Conservation (phyloP, 1,140 invertebrate genomes). For the Zaprionus tsacasi region DNA sequence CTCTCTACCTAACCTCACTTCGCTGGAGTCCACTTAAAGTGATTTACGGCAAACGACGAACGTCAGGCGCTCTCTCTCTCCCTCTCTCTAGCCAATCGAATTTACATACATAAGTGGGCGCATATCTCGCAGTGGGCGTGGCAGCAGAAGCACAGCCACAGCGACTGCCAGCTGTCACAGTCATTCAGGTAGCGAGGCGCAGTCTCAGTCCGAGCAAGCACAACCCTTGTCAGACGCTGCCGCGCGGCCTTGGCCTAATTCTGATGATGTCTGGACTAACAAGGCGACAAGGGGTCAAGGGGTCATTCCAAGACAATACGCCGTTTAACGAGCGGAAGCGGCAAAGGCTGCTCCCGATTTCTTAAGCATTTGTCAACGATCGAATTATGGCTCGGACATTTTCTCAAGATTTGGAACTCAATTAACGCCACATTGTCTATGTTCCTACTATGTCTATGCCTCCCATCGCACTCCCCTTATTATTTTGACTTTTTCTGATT, state of each 20-base stretch:
- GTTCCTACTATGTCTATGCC: not conserved
- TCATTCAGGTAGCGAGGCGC: constrained; percentile 37
- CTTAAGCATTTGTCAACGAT: constrained; percentile 63
- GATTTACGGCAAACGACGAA: constrained; percentile 69
- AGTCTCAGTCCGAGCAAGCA: not conserved
- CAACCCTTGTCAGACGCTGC: constrained; percentile 50
- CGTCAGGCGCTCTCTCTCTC: constrained; percentile 67
- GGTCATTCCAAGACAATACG: constrained; percentile 67
- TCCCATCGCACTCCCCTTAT: constrained; percentile 4
- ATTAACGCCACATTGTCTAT: constrained; percentile 63
- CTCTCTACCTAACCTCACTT: not conserved
- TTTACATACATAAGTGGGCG: constrained; percentile 78
- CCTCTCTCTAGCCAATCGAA: constrained; percentile 57
- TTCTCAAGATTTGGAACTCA: constrained; percentile 59
- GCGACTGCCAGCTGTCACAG: constrained; percentile 41
- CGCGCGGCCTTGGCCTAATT: constrained; percentile 68
- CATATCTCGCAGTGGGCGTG: constrained; percentile 56
- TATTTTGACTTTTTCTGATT: constrained; percentile 35
- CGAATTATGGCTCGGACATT: constrained; percentile 48
- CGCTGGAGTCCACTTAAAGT: constrained; percentile 72
- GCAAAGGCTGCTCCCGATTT: not conserved
- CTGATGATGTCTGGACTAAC: constrained; percentile 43
- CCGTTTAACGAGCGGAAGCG: constrained; percentile 52
- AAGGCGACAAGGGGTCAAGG: constrained; percentile 67
- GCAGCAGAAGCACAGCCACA: constrained; percentile 22